phyloP scores from a whole-genome alignment of 2,797 vertebrate genomes.

The Danio tinwini region DNA sequence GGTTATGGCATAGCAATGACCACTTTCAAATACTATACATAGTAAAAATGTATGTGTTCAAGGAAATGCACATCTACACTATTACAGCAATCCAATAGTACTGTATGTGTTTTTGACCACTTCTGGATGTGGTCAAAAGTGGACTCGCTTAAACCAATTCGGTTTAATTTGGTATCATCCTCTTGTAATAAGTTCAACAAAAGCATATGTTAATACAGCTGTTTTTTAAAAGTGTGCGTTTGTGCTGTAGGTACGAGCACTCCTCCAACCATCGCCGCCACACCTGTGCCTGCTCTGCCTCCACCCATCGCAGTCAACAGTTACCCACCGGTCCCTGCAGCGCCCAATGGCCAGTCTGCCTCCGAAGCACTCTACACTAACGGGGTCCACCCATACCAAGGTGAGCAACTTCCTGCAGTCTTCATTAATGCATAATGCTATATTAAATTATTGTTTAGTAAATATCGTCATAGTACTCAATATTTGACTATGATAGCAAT shows the following conservation, averaged over 20 bases:
- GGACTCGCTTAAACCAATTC: too few relatives aligned
- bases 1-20: too few relatives aligned
- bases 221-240: background rate
- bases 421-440: background rate
- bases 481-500: background rate
- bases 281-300: constrained; percentile 88
- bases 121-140: too few relatives aligned
- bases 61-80: too few relatives aligned
- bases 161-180: too few relatives aligned
- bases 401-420: constrained; percentile 67
- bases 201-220: too few relatives aligned
- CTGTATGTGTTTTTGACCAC: too few relatives aligned
- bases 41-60: too few relatives aligned
- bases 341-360: constrained; percentile 85
- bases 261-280: constrained; percentile 89
- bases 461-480: background rate
- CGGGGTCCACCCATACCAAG: constrained; percentile 92
- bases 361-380: constrained; percentile 91
- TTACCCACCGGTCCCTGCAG: constrained; percentile 86
- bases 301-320: constrained; percentile 88
- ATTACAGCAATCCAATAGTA: too few relatives aligned
- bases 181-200: too few relatives aligned
- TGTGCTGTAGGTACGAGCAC: constrained; percentile 87
- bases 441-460: background rate
- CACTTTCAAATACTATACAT: too few relatives aligned